These are phyloP conservation scores for Mustela lutreola DNA, from an alignment of 2,113 vertebrate species.

Conservation along the genomic window DNA sequence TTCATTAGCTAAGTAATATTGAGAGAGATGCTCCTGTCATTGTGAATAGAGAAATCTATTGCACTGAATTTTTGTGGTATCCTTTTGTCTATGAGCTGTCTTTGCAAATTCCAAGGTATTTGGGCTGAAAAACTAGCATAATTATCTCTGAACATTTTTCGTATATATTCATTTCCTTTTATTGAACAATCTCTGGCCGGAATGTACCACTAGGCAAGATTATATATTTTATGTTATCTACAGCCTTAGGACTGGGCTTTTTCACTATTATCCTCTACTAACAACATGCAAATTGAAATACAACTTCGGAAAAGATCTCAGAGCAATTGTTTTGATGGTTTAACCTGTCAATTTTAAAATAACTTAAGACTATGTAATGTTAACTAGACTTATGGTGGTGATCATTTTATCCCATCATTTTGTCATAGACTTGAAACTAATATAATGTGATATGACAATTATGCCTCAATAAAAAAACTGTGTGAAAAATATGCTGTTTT, in stretches of 20 bases:
- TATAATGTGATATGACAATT: neutral
- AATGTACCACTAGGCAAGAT: slow-evolving; percentile 66
- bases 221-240: slow-evolving; percentile 59
- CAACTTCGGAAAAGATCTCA: slow-evolving; percentile 61
- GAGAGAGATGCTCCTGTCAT: slow-evolving; percentile 93
- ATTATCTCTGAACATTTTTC: slow-evolving; percentile 79
- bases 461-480: neutral
- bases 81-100: slow-evolving; percentile 87
- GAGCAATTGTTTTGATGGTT: slow-evolving; percentile 57
- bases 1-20: slow-evolving; percentile 95
- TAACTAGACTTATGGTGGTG: neutral
- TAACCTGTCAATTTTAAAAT: slow-evolving; percentile 44
- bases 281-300: slow-evolving; percentile 73
- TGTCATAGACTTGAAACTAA: neutral
- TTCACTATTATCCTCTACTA: neutral
- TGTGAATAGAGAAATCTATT: slow-evolving; percentile 87
- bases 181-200: neutral
- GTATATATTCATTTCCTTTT: slow-evolving; percentile 74
- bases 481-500: slow-evolving; percentile 32
- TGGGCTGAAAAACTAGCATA: slow-evolving; percentile 83
- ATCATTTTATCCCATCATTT: neutral
- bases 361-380: slow-evolving; percentile 59
- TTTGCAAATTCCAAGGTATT: slow-evolving; percentile 87
- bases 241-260: slow-evolving; percentile 10
- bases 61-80: slow-evolving; percentile 85